Evolutionary conservation across 2,888 invertebrate species (phyloP), one percentile per base, ranked within the genome.

Genomic region (Eustalomyia histrio): DNA sequence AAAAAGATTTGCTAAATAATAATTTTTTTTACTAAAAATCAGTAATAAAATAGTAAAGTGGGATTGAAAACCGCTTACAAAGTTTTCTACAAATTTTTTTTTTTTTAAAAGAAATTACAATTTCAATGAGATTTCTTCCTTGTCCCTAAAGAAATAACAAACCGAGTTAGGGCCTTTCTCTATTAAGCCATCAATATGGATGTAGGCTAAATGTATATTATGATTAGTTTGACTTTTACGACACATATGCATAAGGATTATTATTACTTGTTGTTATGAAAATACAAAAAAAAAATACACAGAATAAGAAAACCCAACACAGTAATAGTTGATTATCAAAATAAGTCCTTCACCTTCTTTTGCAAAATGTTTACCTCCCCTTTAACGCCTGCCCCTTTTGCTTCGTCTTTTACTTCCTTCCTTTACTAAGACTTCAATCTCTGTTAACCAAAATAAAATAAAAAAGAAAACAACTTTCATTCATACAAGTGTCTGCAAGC

Each of bases 401-500:
- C 35, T 29, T 4, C 17, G 47, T 35, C 21, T 10, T 33, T 50
- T 47, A 8, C n/a, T 39, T 64, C 47, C 65, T 53, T 57, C 53
- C 61, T 68, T 39, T 68, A 39, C 39, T 67, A 63, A 73, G 68
- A 16, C 57, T 71, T 64, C 64, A 76, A 64, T 65, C 50, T 57
- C 57, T 50, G 21, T 57, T 64, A 43, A 68, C 69, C 68, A 61
- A 67, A 81, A 75, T 57, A 67, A 61, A 55, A 58, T n/a, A 16
- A 67, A n/a, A 65, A 47, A 14, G 69, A 80, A 64, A 68, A 71
- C 33, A 72, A 74, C 71, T 76, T 75, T 81, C 78, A 75, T 81
- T 81, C 81, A 81, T 74, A 81, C 81, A 81, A 78, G 81, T 81
- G 81, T 81, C 78, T 78, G 63, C 43, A 33, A 78, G 74, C 74